Evolutionary conservation across 2,888 invertebrate species (phyloP), one percentile per base, ranked within the genome.

Genomic region (Heliconius ismenius): DNA sequence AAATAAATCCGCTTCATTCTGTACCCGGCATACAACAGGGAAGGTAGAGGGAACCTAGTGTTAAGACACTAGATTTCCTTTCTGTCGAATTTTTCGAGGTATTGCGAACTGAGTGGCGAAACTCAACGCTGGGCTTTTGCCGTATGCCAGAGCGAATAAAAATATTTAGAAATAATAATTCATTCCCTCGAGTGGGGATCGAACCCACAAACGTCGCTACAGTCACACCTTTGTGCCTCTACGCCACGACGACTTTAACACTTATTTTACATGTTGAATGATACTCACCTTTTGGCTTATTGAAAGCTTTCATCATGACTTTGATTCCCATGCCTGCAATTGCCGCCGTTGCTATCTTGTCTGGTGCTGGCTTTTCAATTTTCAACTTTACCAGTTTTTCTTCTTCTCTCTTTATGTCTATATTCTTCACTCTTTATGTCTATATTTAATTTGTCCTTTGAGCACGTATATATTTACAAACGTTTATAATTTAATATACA

Each of bases 251-350:
- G 7, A 3, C 49, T 54, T 26, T 9, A 60, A 64, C 24, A 24
- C n/a, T 4, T 67, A 24, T 67, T 67, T 67, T 18, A 67, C 13
- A 39, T 13, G 24, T 13, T 70, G 7, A 26, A 4, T 49, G 68
- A 36, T 77, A 81, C 94, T 95, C 95, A 97, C 97, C 97, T 97
- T 96, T 97, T 92, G 96, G 96, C 96, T 97, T 97, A 95, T 96
- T 96, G 95, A 96, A 97, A 95, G 97, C 96, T 96, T 97, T 97
- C 97, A 97, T 97, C 95, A 95, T 95, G 94, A 96, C 95, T 96
- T 97, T 97, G 95, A 97, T 97, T 96, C 97, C 97, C 97, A 97
- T 97, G 95, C 96, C 97, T 94, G 94, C 94, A 85, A 91, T 90
- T 88, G 90, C 91, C 91, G 89, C 91, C 90, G 90, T 87, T 90